Evolutionary conservation across 2,888 invertebrate species (phyloP), one percentile per base, ranked within the genome.

Genomic region (Spicauda simplicius): DNA sequence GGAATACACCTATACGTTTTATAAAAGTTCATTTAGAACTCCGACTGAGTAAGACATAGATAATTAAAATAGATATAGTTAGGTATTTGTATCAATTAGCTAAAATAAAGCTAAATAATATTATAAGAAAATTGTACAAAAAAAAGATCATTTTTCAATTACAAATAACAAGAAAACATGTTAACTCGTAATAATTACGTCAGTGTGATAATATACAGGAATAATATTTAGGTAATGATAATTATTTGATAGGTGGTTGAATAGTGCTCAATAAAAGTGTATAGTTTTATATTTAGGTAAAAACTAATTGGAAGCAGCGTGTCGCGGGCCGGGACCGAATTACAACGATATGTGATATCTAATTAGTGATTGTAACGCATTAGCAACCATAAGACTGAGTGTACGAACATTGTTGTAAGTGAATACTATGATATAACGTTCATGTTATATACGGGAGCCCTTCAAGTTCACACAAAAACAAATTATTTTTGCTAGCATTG

Each of bases 301-400:
- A 41, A 41, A 25, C 14, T 41, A 41, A 41, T 41, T 41, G 41
- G 12, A 41, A 25, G n/a, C 55, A 25, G 5, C n/a, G 14, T 14
- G 55, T 30, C 33, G 7, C 6, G 25, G n/a, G 8, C 7, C 14
- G 18, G 52, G 25, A 61, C 30, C 61, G 61, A 61, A 61, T 61
- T 61, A 61, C 16, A 61, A 61, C 37, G 18, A 52, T 30, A 19
- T 69, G 65, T 65, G 62, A 63, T 66, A 59, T 48, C 7, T 53
- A 66, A 54, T 72, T 58, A 60, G 66, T 69, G 69, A 69, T 74
- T 64, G 16, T 67, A 70, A 72, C 37, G 37, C 33, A 19, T 41
- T 61, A 61, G 70, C 61, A 71, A 74, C 69, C 55, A 75, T 74
- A 81, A 83, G 83, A 83, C 83, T 83, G 83, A 83, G 69, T 75